Evolutionary conservation across 2,888 invertebrate genomes (phyloP).

Genomic region (Tiliacea aurago): DNA sequence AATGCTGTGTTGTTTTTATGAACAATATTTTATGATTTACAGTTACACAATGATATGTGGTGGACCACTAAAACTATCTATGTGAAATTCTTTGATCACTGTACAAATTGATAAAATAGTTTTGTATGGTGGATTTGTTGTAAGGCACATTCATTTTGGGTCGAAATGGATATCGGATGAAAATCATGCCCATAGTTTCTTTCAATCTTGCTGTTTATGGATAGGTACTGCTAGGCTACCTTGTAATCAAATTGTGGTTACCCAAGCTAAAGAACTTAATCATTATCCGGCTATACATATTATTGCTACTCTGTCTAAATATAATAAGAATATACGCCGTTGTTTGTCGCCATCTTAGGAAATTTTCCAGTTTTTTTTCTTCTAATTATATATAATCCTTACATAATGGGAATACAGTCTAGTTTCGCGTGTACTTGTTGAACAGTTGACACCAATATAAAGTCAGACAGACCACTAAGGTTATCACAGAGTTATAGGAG

Average conservation of each 20-base stretch:
- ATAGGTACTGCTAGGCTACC: background rate
- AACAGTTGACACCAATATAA: constrained; percentile 55
- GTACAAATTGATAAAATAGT: background rate
- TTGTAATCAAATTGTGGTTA: background rate
- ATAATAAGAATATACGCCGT: constrained; percentile 23
- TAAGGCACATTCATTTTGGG: background rate
- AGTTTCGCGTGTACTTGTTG: constrained; percentile 38
- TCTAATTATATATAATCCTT: constrained; percentile 40
- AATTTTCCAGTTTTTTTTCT: constrained; percentile 53
- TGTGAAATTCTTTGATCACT: background rate
- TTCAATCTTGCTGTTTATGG: background rate
- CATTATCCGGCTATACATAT: constrained; percentile 7
- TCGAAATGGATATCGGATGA: background rate
- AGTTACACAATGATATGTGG: background rate
- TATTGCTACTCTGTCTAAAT: constrained; percentile 28
- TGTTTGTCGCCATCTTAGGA: constrained; percentile 17
- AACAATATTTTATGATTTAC: constrained; percentile 4
- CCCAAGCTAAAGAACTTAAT: constrained; percentile 12
- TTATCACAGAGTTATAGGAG: constrained; percentile 54
- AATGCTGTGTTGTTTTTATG: background rate
- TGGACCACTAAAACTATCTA: background rate
- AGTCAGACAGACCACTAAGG: constrained; percentile 60
- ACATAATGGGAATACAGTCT: constrained; percentile 50
- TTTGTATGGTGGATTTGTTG: background rate
- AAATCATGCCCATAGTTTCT: background rate